Percentiles rank a stretch among this genome's conserved stretches.
These are phyloP conservation scores for Tridacna crocea DNA, from an alignment of 2,888 invertebrate genomes.

Conservation along the genomic window DNA sequence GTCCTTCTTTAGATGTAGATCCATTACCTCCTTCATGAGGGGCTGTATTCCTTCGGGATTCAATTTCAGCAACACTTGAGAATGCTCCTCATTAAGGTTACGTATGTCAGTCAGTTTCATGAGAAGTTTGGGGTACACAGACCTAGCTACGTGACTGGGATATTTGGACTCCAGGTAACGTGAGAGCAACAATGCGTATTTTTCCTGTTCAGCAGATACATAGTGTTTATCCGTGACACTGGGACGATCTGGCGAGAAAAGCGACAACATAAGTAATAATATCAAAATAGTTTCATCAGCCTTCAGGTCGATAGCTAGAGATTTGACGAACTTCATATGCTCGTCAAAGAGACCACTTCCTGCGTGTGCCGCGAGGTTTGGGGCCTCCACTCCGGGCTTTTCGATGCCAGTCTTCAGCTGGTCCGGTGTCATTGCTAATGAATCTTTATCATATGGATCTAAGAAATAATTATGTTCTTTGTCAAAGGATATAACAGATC, in stretches of 20 bases:
- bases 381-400: conserved; percentile 83
- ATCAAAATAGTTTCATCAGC: conserved; percentile 96
- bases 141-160: conserved; percentile 74
- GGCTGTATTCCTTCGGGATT: conserved; percentile 97
- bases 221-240: conserved; percentile 86
- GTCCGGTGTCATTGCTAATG: conserved; percentile 92
- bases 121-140: conserved; percentile 87
- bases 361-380: conserved; percentile 7
- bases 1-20: conserved; percentile 86
- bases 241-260: conserved; percentile 94
- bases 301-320: conserved; percentile 91
- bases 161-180: conserved; percentile 82
- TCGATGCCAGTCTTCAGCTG: conserved; percentile 91
- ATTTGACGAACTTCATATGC: conserved; percentile 84
- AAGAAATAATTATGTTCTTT: conserved; percentile 95
- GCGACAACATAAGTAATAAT: conserved; percentile 94
- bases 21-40: conserved; percentile 97
- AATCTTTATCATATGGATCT: conserved; percentile 84
- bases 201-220: conserved; percentile 82
- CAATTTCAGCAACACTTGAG: conserved; percentile 95
- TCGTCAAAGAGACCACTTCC: conserved; percentile 83
- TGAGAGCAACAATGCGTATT: conserved; percentile 82
- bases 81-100: conserved; percentile 95
- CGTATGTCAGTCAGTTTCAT: conserved; percentile 96
- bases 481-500: conserved; percentile 97